Evolutionary conservation across 2,113 vertebrate genomes (phyloP).

Genomic region (Corythoichthys intestinalis): DNA sequence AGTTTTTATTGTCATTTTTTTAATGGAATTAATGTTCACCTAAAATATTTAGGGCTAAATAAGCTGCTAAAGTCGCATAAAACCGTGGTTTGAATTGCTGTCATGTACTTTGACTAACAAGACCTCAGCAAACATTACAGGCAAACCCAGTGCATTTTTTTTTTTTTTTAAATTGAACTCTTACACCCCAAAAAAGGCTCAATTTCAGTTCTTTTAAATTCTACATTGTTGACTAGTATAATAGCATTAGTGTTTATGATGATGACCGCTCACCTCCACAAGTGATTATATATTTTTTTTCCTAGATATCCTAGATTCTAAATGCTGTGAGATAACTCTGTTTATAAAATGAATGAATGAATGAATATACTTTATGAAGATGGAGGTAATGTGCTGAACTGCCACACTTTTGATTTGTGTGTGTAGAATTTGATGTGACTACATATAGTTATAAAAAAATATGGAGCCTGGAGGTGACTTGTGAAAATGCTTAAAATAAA

Average conservation of each 20-base stretch:
- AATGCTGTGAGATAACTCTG: neutral
- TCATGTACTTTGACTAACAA: neutral
- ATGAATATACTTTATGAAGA: neutral
- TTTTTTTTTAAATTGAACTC: no score
- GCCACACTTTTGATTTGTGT: neutral
- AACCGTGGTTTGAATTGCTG: neutral
- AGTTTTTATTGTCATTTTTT: no score
- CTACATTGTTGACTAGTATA: no score
- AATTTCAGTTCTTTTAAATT: no score
- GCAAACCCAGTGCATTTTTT: no score
- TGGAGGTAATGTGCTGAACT: neutral
- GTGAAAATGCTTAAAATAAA: neutral
- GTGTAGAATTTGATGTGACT: neutral
- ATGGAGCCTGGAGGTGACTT: neutral
- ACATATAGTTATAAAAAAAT: neutral
- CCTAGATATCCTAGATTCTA: no score
- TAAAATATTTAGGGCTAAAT: neutral
- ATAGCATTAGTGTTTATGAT: no score
- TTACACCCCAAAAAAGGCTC: no score
- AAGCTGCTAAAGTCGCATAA: neutral
- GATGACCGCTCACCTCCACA: no score
- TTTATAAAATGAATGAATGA: neutral
- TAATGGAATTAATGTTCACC: no score
- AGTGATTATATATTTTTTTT: no score
- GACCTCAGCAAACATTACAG: neutral